Evolutionary conservation across 2,888 invertebrate genomes (phyloP).

Genomic region (Morinoia aosen): DNA sequence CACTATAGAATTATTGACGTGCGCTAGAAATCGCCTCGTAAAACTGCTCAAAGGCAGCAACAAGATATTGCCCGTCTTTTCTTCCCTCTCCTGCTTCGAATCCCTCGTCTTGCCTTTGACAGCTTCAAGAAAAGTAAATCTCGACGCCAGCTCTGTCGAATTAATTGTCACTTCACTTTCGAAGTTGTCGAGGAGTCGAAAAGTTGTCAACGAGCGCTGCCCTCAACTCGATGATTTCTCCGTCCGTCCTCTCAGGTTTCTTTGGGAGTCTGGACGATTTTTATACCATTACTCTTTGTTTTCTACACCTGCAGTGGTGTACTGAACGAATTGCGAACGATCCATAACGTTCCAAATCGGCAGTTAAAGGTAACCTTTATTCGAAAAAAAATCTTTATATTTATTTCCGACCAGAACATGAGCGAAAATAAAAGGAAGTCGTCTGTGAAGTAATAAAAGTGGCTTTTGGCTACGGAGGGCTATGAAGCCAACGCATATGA

Average conservation of each 20-base stretch:
- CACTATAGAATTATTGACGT: neutral
- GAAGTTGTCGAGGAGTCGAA: neutral
- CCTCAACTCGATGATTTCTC: neutral
- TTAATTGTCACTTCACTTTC: conserved; percentile 17
- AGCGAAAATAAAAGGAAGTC: neutral
- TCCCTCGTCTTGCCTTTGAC: neutral
- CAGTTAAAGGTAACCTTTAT: neutral
- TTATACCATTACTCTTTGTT: neutral
- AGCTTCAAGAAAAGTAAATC: neutral
- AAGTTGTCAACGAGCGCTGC: neutral
- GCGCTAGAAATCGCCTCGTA: neutral
- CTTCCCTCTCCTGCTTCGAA: neutral
- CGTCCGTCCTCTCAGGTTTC: neutral
- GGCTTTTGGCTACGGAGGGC: neutral
- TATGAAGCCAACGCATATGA: neutral
- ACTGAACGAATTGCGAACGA: neutral
- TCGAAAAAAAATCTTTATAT: neutral
- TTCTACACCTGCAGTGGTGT: neutral
- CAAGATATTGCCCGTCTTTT: neutral
- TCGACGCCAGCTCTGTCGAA: neutral
- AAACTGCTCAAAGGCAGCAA: neutral
- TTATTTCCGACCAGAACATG: neutral
- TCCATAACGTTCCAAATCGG: neutral
- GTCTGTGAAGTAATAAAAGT: neutral
- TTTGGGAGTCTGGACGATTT: neutral